Evolutionary conservation across 2,113 vertebrate genomes (phyloP), one percentile per base, ranked within the genome.

Genomic region (Proteles cristata): DNA sequence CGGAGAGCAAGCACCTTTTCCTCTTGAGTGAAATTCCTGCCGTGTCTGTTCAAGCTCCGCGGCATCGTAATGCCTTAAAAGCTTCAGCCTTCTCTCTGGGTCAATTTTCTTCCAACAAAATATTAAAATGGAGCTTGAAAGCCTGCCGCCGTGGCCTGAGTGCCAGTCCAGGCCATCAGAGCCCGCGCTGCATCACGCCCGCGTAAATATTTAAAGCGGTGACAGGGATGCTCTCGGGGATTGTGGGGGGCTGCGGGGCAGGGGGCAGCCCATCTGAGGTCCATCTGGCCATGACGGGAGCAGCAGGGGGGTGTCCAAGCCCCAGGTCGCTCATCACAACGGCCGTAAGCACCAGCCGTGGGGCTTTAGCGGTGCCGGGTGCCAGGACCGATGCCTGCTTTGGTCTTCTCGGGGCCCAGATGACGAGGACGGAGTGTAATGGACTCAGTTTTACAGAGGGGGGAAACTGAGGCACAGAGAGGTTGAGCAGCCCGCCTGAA

Each of bases 151-250:
- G 4, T 7, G 58, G 88, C 35, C 88, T n/a, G 28, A 74, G 84
- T 7, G 69, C 73, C 86, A 39, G 15, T 58, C 33, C 23, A 17
- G 73, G 63, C 82, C 69, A 50, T 12, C 79, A 3, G 77, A 35
- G 80, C 58, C 26, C 8, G 35, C 9, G 0, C 4, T 63, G 53
- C 69, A 2, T 90, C 93, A 66, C 1, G 0, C 58, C 0, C 0
- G 45, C 39, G 45, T 98, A 88, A 96, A 98, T 95, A 95, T 96
- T 97, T 97, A 90, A 92, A 97, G 81, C 95, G 69, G 14, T 1
- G 26, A 53, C 12, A 0, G 14, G 17, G 93, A 92, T 4, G 66
- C 65, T 12, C 58, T 31, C 4, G 5, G 83, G 65, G 71, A 12
- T 2, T 0, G 23, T 90, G 90, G 25, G 11, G 50, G 53, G 16